Conservation (phyloP, 2,888 invertebrate genomes). For the Acheta domesticus region DNA sequence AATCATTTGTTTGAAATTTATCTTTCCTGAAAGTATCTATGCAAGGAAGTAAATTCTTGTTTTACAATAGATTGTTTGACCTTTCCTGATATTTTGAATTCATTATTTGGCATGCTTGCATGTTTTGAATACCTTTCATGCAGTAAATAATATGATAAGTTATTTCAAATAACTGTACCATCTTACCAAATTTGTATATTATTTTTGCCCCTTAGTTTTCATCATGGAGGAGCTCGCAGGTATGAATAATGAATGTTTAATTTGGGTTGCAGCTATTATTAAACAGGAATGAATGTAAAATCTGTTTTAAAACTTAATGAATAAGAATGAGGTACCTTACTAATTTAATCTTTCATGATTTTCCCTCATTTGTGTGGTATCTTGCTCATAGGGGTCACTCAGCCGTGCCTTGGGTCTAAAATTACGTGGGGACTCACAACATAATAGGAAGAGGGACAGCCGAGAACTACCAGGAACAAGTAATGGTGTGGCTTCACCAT, state of each 20-base stretch:
- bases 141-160: background rate
- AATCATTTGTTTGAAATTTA: no score
- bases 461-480: conserved; percentile 40
- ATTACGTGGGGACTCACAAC: conserved; percentile 41
- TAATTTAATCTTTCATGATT: no score
- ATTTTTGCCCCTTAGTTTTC: conserved; percentile 43
- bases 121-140: no score
- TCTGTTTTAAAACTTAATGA: no score
- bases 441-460: conserved; percentile 57
- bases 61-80: no score
- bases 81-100: no score
- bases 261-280: no score
- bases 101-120: no score
- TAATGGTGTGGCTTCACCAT: conserved; percentile 34
- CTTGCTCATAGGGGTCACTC: conserved; percentile 63
- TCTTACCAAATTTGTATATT: background rate
- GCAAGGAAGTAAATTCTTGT: no score
- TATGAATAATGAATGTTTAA: conserved; percentile 37
- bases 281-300: no score
- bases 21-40: no score
- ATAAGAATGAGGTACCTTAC: no score
- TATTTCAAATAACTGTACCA: background rate
- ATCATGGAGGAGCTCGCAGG: conserved; percentile 49
- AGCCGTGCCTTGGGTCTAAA: conserved; percentile 65
- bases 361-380: background rate